Evolutionary conservation across 2,113 vertebrate genomes (phyloP).

Genomic region (Dasyornis broadbenti): DNA sequence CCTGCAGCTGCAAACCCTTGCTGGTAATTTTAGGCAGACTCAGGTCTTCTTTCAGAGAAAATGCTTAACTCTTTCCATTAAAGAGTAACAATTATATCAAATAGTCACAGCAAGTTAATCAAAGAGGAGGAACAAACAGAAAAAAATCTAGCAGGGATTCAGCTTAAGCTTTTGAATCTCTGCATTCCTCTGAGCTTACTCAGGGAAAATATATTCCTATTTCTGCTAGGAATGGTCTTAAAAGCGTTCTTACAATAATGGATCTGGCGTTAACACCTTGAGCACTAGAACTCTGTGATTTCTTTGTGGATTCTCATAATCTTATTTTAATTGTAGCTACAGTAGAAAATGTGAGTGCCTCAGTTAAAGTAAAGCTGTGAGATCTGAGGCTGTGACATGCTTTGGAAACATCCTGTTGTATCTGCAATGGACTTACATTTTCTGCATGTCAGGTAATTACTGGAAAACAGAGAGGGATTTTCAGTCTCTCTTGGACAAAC

Average conservation of each 20-base stretch:
- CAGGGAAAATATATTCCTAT: not conserved
- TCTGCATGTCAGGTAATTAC: not conserved
- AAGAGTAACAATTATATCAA: not conserved
- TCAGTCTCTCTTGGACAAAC: not conserved
- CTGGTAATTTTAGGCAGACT: not conserved
- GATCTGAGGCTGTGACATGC: not conserved
- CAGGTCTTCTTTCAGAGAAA: not conserved
- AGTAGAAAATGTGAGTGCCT: not conserved
- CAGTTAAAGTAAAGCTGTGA: not conserved
- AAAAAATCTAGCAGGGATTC: not conserved
- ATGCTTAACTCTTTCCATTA: not conserved
- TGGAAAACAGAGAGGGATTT: not conserved
- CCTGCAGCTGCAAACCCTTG: not conserved
- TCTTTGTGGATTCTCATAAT: not conserved
- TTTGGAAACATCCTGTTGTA: not conserved
- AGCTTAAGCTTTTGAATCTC: not conserved
- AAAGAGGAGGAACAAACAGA: not conserved
- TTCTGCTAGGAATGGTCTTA: constrained; percentile 22
- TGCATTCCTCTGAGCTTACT: not conserved
- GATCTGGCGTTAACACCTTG: not conserved
- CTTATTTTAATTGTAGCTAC: constrained; percentile 9
- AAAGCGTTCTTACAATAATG: not conserved
- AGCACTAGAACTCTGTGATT: not conserved
- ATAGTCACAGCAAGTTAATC: not conserved
- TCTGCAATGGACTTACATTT: not conserved